Evolutionary conservation across 2,888 invertebrate genomes (phyloP), one percentile per base, ranked within the genome.

Genomic region (Dastarcus helophoroides): DNA sequence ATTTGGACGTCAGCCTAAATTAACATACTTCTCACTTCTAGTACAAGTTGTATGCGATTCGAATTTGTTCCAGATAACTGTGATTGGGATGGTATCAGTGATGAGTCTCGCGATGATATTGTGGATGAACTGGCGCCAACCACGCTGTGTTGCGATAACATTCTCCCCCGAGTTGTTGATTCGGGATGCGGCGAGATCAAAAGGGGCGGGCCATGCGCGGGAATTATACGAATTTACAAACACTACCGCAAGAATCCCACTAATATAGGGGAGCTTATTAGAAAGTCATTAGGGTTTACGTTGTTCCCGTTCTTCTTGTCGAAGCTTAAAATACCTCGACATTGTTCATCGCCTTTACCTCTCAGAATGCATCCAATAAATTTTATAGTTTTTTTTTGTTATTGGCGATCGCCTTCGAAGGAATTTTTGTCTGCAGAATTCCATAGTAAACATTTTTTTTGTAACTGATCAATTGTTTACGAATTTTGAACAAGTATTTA

Each of bases 201-300:
- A 32, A 43, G 35, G 47, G 51, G 52, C 51, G 53, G 48, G 45
- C 26, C 46, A 42, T 46, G 52, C 47, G 46, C 46, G 39, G 32
- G 44, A 43, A 45, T 49, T 48, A 52, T 50, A 14, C 26, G 7
- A 14, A 26, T 19, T 26, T 33, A 26, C 22, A 26, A 17, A 17
- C 19, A 17, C n/a, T n/a, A 17, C 19, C 19, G 19, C 19, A 17
- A n/a, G n/a, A n/a, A n/a, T n/a, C n/a, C 19, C 6, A 17, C n/a
- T 17, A n/a, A 7, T 17, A n/a, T 17, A n/a, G 19, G 6, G 19
- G 19, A 7, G 19, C 19, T 17, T 17, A n/a, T n/a, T n/a, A n/a
- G n/a, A n/a, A n/a, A n/a, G n/a, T n/a, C n/a, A n/a, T n/a, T n/a
- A n/a, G n/a, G n/a, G n/a, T n/a, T n/a, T n/a, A n/a, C n/a, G n/a